phyloP scores from a whole-genome alignment of 2,888 invertebrate species.

The Pyrgus malvae region DNA sequence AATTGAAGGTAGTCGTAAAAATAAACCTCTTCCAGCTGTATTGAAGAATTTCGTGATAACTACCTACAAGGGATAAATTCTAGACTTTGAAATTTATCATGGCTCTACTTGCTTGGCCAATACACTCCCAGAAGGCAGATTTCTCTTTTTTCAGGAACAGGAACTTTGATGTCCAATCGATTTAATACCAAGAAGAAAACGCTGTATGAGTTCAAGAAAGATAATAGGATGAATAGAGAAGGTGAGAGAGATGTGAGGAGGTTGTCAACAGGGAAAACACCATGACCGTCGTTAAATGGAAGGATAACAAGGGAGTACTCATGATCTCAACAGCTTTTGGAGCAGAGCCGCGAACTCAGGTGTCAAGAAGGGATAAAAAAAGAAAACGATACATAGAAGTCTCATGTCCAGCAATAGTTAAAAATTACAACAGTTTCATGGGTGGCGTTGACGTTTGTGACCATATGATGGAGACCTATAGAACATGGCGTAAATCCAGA shows the following conservation, averaged over 20 bases:
- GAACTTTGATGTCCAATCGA: neutral
- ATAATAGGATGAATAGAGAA: neutral
- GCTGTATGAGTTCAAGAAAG: neutral
- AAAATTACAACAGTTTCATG: neutral
- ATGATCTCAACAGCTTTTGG: neutral
- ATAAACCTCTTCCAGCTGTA: no score
- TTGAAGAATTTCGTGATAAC: no score
- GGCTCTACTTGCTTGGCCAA: no score
- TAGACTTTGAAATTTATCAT: no score
- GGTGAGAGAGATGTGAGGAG: neutral
- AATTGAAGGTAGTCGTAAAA: no score
- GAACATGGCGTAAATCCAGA: no score
- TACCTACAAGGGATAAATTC: no score
- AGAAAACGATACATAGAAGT: no score
- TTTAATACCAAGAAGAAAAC: neutral
- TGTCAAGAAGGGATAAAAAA: no score
- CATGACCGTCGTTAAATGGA: neutral
- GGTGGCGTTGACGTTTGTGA: conserved; percentile 8
- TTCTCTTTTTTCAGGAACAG: no score
- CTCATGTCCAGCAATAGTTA: neutral
- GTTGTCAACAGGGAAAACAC: neutral
- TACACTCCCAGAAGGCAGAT: no score
- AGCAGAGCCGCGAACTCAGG: no score
- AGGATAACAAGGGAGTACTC: neutral
- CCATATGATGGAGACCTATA: neutral